phyloP scores from a whole-genome alignment of 1,140 invertebrate species.

The Hypsibius dujardini region DNA sequence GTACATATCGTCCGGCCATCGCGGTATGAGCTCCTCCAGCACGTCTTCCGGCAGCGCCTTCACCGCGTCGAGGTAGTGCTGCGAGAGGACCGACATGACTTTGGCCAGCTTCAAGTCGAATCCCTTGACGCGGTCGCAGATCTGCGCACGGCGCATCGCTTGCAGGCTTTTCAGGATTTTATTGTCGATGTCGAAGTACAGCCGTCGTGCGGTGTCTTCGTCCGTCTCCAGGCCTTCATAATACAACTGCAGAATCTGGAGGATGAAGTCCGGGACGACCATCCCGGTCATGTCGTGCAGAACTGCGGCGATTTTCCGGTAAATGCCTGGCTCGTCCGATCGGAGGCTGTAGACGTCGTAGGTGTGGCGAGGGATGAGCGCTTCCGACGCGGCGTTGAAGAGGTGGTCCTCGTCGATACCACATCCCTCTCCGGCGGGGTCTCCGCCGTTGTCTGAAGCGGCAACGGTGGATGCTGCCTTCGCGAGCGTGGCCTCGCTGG shows the following conservation, averaged over 20 bases:
- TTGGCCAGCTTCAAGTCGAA: conserved; percentile 7
- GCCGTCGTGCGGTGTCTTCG: not conserved
- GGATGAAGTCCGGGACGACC: not conserved
- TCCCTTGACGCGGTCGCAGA: not conserved
- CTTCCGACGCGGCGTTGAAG: not conserved
- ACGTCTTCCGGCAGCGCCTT: not conserved
- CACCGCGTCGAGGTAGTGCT: not conserved
- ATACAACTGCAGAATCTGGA: not conserved
- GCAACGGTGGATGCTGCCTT: not conserved
- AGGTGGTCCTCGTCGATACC: conserved; percentile 1
- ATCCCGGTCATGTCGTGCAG: conserved; percentile 7
- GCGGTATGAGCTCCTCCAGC: not conserved
- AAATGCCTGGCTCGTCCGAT: not conserved
- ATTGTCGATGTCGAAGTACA: conserved; percentile 11
- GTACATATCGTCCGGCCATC: not conserved
- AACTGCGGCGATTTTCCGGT: not conserved
- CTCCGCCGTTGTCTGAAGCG: too few relatives aligned
- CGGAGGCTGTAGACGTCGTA: conserved; percentile 16
- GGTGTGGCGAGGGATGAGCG: not conserved
- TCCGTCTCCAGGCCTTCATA: not conserved
- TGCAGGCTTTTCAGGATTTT: conserved; percentile 11
- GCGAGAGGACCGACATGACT: not conserved
- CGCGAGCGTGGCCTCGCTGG: not conserved
- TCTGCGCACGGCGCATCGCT: conserved; percentile 12
- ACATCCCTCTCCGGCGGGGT: too few relatives aligned